Percentiles rank a stretch among this genome's conserved stretches.
phyloP scores from a whole-genome alignment of 2,888 invertebrate genomes.

The Microctonus hyperodae region DNA sequence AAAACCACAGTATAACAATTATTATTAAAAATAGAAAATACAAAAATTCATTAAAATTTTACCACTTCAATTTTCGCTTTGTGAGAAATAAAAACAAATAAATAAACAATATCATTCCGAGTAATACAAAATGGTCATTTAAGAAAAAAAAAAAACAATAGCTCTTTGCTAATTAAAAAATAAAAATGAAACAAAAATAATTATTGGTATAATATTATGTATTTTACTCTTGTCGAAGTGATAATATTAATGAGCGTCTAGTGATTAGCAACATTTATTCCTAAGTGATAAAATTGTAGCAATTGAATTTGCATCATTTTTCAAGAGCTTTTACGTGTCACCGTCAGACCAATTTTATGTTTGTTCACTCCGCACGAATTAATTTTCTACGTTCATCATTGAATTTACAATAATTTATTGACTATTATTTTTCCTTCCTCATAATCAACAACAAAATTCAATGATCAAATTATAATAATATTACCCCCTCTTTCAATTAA shows the following conservation, averaged over 20 bases:
- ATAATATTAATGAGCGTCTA: constrained; percentile 20
- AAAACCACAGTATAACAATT: constrained; percentile 39
- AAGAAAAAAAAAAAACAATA: constrained; percentile 11
- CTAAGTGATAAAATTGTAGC: constrained; percentile 29
- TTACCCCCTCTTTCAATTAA: too few relatives aligned
- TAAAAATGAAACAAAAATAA: constrained; percentile 14
- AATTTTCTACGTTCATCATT: neutral
- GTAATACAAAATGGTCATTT: neutral
- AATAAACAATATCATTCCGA: constrained; percentile 10
- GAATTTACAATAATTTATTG: too few relatives aligned
- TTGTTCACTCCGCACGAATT: neutral
- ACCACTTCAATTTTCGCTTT: too few relatives aligned
- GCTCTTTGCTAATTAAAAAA: constrained; percentile 9
- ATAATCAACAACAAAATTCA: too few relatives aligned
- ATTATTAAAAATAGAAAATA: constrained; percentile 8
- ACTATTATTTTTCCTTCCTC: too few relatives aligned
- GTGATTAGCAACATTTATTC: constrained; percentile 27
- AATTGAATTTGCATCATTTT: constrained; percentile 26
- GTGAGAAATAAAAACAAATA: neutral
- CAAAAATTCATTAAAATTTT: neutral
- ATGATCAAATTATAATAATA: too few relatives aligned
- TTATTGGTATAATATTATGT: constrained; percentile 28
- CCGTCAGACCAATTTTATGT: constrained; percentile 1
- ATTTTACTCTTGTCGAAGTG: constrained; percentile 27
- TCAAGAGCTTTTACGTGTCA: constrained; percentile 15